Percentiles rank a stretch among this genome's conserved stretches.
phyloP scores from a whole-genome alignment of 2,113 vertebrate species.

The Synchiropus splendidus region DNA sequence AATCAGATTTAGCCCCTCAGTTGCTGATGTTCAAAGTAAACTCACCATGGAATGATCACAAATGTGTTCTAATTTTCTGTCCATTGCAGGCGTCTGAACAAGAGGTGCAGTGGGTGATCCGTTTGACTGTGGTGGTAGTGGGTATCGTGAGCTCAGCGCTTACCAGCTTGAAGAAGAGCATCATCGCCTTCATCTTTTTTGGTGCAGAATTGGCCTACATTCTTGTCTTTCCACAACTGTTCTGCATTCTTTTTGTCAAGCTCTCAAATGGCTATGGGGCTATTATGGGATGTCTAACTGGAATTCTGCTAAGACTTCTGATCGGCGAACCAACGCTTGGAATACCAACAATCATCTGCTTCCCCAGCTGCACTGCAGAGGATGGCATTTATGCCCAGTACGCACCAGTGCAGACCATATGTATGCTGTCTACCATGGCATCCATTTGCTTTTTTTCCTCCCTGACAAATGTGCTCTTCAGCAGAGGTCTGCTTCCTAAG shows the following conservation, averaged over 20 bases:
- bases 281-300: constrained; percentile 44
- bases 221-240: constrained; percentile 65
- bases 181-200: constrained; percentile 58
- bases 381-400: constrained; percentile 46
- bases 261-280: constrained; percentile 62
- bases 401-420: constrained; percentile 62
- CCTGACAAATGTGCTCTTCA: constrained; percentile 47
- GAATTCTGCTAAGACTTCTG: constrained; percentile 51
- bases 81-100: constrained; percentile 57
- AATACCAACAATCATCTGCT: constrained; percentile 41
- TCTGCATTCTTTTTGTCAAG: constrained; percentile 44
- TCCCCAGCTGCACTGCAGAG: constrained; percentile 49
- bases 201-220: constrained; percentile 48
- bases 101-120: constrained; percentile 62
- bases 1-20: too few species aligned
- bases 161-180: constrained; percentile 48
- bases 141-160: constrained; percentile 44
- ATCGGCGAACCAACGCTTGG: constrained; percentile 55
- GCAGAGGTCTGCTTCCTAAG: constrained; percentile 43
- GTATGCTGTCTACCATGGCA: constrained; percentile 38
- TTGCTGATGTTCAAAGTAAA: too few species aligned
- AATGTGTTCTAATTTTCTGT: neutral
- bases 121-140: constrained; percentile 46
- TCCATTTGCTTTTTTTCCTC: constrained; percentile 39
- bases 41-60: neutral